A percentile compares a stretch with the other conserved stretches of the same genome.
phyloP scores from a whole-genome alignment of 2,113 vertebrate genomes.

The Pterocles burchelli region DNA sequence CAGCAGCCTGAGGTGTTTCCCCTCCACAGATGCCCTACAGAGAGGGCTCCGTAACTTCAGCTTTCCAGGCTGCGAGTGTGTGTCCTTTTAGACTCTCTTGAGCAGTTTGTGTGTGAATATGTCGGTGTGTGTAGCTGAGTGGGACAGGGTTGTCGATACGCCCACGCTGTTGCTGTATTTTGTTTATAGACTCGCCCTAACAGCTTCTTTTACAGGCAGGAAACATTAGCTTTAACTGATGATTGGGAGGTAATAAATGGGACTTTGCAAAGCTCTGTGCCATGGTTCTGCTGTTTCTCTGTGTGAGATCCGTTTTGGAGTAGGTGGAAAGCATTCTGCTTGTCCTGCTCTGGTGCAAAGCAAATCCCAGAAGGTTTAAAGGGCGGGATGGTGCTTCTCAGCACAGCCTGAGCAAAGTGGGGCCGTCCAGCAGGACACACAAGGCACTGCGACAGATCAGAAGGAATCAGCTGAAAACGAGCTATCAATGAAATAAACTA shows the following conservation, averaged over 20 bases:
- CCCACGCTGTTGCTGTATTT: neutral
- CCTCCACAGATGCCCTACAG: neutral
- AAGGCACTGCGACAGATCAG: neutral
- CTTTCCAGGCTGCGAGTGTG: neutral
- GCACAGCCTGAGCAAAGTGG: fast-evolving
- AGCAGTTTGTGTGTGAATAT: neutral
- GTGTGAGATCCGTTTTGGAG: neutral
- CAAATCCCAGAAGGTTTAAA: neutral
- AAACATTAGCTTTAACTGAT: neutral
- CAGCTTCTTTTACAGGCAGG: neutral
- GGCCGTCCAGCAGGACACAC: neutral
- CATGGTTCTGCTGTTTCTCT: neutral
- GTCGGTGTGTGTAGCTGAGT: neutral
- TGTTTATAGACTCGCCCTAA: neutral
- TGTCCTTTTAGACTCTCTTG: neutral
- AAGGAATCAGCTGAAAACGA: neutral
- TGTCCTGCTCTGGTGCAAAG: neutral
- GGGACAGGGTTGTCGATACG: neutral
- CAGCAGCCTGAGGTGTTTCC: neutral
- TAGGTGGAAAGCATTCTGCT: neutral
- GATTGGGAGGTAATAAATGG: neutral
- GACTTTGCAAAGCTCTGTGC: neutral
- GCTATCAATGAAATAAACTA: neutral
- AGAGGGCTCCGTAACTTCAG: neutral
- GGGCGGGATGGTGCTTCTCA: neutral